Evolutionary conservation across 2,797 vertebrate genomes (phyloP).

Genomic region (Rhabdomys pumilio): DNA sequence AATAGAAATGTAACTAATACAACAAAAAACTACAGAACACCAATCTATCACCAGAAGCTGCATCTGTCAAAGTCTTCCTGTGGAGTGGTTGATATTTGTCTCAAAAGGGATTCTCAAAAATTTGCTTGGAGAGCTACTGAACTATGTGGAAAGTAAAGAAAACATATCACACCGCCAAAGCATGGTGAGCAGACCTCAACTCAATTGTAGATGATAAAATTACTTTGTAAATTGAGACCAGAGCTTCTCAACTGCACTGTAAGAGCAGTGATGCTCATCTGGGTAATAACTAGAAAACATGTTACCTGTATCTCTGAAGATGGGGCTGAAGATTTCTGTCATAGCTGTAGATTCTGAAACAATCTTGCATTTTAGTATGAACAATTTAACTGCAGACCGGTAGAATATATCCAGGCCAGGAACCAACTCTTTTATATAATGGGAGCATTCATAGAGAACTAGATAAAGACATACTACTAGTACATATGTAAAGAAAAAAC

Average conservation of each 20-base stretch:
- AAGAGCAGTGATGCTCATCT: background rate
- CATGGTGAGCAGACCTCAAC: too few relatives aligned
- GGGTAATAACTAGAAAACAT: background rate
- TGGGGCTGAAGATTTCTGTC: background rate
- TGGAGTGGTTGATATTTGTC: background rate
- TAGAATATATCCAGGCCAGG: background rate
- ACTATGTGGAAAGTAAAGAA: background rate
- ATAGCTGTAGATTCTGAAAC: background rate
- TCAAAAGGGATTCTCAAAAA: background rate
- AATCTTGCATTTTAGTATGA: background rate
- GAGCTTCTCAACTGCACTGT: background rate
- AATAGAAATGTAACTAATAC: background rate
- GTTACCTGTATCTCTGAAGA: background rate
- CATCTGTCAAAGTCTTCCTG: background rate
- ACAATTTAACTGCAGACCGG: background rate
- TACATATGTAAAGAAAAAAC: background rate
- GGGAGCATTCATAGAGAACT: too few relatives aligned
- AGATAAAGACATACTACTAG: background rate
- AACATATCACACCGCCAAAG: background rate
- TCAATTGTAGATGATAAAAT: background rate
- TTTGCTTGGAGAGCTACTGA: background rate
- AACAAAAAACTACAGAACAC: background rate
- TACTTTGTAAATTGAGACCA: background rate
- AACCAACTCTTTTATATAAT: background rate
- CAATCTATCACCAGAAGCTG: background rate